Evolutionary conservation across 1,140 invertebrate species (phyloP).

Genomic region (Agrypnia vestita): DNA sequence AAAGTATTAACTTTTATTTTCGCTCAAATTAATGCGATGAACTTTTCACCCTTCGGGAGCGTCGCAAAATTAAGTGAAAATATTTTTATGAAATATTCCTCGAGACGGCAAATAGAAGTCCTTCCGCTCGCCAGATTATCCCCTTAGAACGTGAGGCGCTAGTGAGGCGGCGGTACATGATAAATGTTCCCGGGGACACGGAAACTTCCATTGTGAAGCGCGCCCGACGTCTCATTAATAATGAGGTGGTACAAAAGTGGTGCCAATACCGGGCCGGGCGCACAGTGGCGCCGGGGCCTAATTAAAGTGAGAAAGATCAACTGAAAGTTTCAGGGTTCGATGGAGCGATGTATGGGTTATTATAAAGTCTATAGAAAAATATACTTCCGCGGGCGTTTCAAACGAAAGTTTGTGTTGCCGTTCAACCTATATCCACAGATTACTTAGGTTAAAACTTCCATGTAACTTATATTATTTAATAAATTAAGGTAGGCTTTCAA

Average conservation of each 20-base stretch:
- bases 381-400: too few relatives aligned
- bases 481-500: too few relatives aligned
- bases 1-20: too few relatives aligned
- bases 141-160: constrained; percentile 11
- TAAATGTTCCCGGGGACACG: constrained; percentile 40
- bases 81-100: constrained; percentile 17
- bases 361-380: too few relatives aligned
- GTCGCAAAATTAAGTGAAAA: too few relatives aligned
- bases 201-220: constrained; percentile 42
- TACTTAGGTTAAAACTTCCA: too few relatives aligned
- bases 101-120: constrained; percentile 17
- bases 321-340: constrained; percentile 2
- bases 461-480: too few relatives aligned
- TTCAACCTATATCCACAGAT: too few relatives aligned
- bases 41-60: too few relatives aligned
- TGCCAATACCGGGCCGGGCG: constrained; percentile 29
- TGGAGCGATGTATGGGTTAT: too few relatives aligned
- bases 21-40: background rate
- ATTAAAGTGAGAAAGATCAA: constrained; percentile 44
- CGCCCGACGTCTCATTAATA: constrained; percentile 44
- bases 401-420: too few relatives aligned
- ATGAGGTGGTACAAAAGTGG: constrained; percentile 45
- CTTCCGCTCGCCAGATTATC: constrained; percentile 32
- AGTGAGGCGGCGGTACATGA: constrained; percentile 29
- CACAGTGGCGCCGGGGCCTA: constrained; percentile 4